Conservation (phyloP, 2,888 invertebrate species). For the Oscheius myriophilus region DNA sequence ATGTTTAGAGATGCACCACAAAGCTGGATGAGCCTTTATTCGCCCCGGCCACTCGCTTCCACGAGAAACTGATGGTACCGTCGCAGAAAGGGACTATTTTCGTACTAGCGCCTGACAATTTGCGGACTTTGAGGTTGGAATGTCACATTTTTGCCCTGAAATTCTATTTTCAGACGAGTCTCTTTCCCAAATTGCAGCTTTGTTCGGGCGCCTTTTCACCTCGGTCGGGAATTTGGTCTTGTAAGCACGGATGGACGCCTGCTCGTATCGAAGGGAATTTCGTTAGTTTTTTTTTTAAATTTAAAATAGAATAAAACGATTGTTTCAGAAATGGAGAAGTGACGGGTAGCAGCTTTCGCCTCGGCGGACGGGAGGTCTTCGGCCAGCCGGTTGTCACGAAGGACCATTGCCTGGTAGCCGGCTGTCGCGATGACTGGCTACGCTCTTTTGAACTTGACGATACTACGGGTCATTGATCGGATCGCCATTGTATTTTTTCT, state of each 20-base stretch:
- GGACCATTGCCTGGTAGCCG: neutral
- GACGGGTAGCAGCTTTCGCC: neutral
- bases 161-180: neutral
- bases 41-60: neutral
- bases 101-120: neutral
- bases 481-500: too few relatives aligned
- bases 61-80: neutral
- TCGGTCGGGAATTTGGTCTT: neutral
- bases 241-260: constrained; percentile 18
- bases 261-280: neutral
- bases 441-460: neutral
- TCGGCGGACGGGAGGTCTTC: constrained; percentile 14
- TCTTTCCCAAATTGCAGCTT: constrained; percentile 12
- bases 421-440: constrained; percentile 15
- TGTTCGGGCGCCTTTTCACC: constrained; percentile 3
- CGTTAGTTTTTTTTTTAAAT: neutral
- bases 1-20: neutral
- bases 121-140: neutral
- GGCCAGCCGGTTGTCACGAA: neutral
- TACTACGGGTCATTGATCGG: too few relatives aligned
- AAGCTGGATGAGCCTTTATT: constrained; percentile 14
- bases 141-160: neutral
- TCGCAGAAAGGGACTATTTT: constrained; percentile 12
- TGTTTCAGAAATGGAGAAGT: neutral
- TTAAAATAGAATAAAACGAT: neutral